Evolutionary conservation across 2,888 invertebrate species (phyloP), one percentile per base, ranked within the genome.

Genomic region (Peribatodes rhomboidaria): DNA sequence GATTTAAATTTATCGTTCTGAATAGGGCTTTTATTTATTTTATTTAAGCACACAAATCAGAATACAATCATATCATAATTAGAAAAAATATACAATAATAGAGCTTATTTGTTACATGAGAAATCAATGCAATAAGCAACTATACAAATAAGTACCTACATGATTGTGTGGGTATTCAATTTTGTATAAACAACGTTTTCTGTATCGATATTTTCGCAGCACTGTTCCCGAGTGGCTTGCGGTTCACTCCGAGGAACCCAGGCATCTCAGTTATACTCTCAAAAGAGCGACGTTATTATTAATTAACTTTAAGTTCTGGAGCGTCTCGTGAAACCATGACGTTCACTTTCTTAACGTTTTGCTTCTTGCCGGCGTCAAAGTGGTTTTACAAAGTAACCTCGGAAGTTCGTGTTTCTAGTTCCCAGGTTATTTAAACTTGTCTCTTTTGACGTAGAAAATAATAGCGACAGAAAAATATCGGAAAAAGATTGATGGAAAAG

Each of bases 281-380:
- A 71, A 68, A 63, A 62, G 66, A 67, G 61, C 59, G 44, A 39
- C 22, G 54, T 56, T 59, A 65, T 64, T 65, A 57, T 62, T 62
- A 62, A 62, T 62, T 62, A 57, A 56, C 42, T 61, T 54, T 33
- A 41, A 44, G 50, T 56, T 46, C 16, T 20, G 31, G 41, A 50
- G 42, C 37, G 27, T 62, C 56, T 42, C 42, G 42, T 50, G 50
- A 52, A 54, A 62, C 37, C 44, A 3, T 22, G 22, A 50, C 27
- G 50, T 56, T 49, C 22, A 42, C 44, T 55, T 42, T 42, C 55
- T 11, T 46, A 37, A 3, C 18, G 41, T 16, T 14, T 18, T 41
- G 33, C 31, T 37, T 16, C n/a, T 46, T 20, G 35, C 18, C 33
- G 8, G 42, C 31, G 41, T 18, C 33, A 50, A 50, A 16, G 22